These are phyloP conservation scores for Oxystoma pomonae DNA, from an alignment of 2,888 invertebrate genomes.

Conservation along the genomic window DNA sequence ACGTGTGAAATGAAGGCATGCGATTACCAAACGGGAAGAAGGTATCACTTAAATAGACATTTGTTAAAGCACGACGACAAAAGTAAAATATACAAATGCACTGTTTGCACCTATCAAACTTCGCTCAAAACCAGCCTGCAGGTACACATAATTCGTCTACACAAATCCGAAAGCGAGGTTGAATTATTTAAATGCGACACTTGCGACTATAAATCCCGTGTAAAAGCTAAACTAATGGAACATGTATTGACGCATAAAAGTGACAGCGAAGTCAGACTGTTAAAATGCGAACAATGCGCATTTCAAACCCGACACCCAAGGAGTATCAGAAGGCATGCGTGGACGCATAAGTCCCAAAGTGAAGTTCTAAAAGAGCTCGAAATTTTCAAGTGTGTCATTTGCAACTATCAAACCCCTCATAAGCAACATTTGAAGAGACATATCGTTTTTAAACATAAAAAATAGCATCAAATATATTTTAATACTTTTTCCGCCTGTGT, in stretches of 20 bases:
- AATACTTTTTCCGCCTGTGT: too few species aligned
- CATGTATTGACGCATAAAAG: background rate
- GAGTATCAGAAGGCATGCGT: background rate
- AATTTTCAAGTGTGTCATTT: background rate
- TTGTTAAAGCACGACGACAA: background rate
- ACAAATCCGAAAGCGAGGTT: background rate
- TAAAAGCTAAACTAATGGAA: background rate
- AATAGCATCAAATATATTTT: too few species aligned
- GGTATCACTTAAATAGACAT: background rate
- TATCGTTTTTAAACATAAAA: background rate
- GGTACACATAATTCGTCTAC: background rate
- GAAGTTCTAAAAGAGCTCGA: background rate
- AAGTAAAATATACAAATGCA: background rate
- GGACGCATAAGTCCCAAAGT: background rate
- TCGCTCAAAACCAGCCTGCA: background rate
- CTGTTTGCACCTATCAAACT: background rate
- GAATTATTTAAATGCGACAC: background rate
- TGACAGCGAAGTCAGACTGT: background rate
- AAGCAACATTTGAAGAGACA: background rate
- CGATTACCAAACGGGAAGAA: background rate
- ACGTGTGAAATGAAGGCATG: background rate
- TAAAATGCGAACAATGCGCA: background rate
- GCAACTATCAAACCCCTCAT: background rate
- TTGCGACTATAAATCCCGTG: background rate
- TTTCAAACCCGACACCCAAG: background rate